Conservation (phyloP, 1,140 invertebrate species). For the Drosophila arizonae region DNA sequence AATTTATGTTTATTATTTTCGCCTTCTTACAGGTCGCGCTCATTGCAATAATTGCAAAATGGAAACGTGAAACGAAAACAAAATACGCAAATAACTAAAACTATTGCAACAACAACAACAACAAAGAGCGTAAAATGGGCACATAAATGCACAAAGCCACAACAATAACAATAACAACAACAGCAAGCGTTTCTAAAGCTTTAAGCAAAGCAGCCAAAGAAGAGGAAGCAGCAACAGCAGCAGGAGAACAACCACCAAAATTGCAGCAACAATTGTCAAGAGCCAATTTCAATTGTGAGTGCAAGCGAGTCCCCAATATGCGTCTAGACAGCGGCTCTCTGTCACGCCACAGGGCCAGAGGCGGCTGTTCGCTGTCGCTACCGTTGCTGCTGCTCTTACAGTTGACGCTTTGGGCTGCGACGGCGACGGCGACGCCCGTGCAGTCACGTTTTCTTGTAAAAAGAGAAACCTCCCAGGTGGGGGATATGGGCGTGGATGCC, state of each 20-base stretch:
- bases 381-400: slow-evolving; percentile 39
- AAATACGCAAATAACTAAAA: slow-evolving; percentile 21
- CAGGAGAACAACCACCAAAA: slow-evolving; percentile 26
- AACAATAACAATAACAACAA: slow-evolving; percentile 14
- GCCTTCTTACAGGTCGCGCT: slow-evolving; percentile 38
- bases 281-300: slow-evolving; percentile 42
- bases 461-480: slow-evolving; percentile 63
- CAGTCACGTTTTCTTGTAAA: slow-evolving; percentile 72
- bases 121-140: slow-evolving; percentile 35
- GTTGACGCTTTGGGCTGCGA: slow-evolving; percentile 39
- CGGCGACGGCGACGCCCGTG: slow-evolving; percentile 25
- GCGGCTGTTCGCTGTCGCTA: slow-evolving; percentile 45
- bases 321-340: slow-evolving; percentile 40
- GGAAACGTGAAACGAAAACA: slow-evolving; percentile 34
- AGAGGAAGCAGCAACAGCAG: slow-evolving; percentile 1
- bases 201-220: slow-evolving; percentile 17
- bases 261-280: slow-evolving; percentile 48
- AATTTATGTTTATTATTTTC: slow-evolving; percentile 5
- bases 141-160: slow-evolving; percentile 39
- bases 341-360: slow-evolving; percentile 25
- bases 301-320: slow-evolving; percentile 43
- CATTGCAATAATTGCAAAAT: slow-evolving; percentile 45
- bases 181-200: slow-evolving; percentile 29
- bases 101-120: slow-evolving; percentile 14
- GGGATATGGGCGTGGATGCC: slow-evolving; percentile 38